phyloP scores from a whole-genome alignment of 1,140 invertebrate genomes.

The Bombus waltoni region DNA sequence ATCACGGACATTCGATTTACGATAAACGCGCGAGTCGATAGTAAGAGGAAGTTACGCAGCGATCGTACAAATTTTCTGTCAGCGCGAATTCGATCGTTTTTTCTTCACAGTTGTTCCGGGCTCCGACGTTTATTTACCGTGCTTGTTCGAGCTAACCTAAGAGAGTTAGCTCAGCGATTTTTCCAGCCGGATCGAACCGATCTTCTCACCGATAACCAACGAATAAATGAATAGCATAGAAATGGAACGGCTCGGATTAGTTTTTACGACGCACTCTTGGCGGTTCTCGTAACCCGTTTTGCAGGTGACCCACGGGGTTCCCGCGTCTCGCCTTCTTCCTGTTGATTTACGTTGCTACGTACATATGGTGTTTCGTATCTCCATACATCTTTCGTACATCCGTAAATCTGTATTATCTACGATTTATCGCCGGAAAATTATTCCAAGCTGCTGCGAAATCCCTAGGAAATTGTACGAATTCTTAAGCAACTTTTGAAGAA shows the following conservation, averaged over 20 bases:
- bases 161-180: slow-evolving; percentile 3
- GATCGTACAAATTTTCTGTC: neutral
- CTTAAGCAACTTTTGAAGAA: neutral
- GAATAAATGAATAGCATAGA: slow-evolving; percentile 3
- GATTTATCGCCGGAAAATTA: neutral
- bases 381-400: too few relatives aligned
- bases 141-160: neutral
- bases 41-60: too few relatives aligned
- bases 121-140: neutral
- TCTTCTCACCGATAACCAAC: neutral
- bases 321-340: too few relatives aligned
- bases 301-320: neutral
- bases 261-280: neutral
- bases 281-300: neutral
- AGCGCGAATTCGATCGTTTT: neutral
- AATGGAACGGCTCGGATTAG: neutral
- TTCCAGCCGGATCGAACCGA: neutral
- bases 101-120: neutral
- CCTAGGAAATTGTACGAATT: neutral
- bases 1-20: too few relatives aligned
- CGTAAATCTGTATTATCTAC: neutral
- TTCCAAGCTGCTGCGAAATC: neutral
- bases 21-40: too few relatives aligned
- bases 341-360: too few relatives aligned
- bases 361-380: too few relatives aligned